phyloP scores from a whole-genome alignment of 37 sponge, comb jelly and placozoan genomes.

The Mnemiopsis leidyi region DNA sequence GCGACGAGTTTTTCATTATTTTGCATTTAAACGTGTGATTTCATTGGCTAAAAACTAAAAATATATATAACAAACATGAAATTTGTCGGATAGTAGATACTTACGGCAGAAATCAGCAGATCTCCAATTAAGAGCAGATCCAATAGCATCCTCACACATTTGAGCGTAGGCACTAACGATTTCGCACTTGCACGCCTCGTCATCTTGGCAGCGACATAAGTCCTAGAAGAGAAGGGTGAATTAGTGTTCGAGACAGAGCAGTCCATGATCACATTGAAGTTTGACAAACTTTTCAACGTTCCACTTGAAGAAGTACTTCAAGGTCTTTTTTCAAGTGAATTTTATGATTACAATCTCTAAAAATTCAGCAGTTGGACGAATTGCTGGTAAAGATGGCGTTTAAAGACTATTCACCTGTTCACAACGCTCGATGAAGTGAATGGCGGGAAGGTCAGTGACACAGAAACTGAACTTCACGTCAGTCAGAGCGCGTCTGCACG shows the following conservation, averaged over 20 bases:
- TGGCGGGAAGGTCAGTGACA: conserved; percentile 58
- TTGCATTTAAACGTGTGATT: too few relatives aligned
- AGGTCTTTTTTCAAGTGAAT: too few relatives aligned
- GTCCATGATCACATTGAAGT: too few relatives aligned
- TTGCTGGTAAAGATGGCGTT: too few relatives aligned
- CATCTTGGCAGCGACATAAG: neutral
- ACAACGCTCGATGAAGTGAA: conserved; percentile 56
- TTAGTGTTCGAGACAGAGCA: neutral
- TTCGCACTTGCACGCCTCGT: conserved; percentile 50
- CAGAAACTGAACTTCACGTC: conserved; percentile 47
- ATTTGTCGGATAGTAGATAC: too few relatives aligned
- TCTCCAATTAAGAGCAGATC: neutral
- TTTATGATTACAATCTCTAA: too few relatives aligned
- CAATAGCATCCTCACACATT: conserved; percentile 21
- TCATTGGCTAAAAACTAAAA: too few relatives aligned
- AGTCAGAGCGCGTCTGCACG: neutral
- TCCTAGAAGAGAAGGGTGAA: neutral
- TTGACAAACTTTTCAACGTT: too few relatives aligned
- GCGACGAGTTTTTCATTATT: too few relatives aligned
- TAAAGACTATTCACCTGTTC: neutral
- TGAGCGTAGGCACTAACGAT: conserved; percentile 54
- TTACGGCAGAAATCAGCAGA: conserved; percentile 38
- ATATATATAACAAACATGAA: too few relatives aligned
- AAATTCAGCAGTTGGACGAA: too few relatives aligned
- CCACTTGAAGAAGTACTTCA: too few relatives aligned